Evolutionary conservation across 1,140 invertebrate species (phyloP).

Genomic region (Hycleus cichorii): DNA sequence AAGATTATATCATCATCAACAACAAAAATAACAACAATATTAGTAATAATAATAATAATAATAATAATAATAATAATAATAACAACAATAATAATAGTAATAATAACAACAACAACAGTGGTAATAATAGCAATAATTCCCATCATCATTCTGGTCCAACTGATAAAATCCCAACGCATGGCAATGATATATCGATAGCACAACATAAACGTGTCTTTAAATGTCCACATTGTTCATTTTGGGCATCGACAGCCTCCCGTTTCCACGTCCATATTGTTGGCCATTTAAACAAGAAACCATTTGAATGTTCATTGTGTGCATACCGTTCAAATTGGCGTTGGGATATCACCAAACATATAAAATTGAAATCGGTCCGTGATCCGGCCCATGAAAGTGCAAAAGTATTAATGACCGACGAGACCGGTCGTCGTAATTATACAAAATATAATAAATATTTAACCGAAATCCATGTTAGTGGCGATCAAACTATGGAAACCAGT

Average conservation of each 20-base stretch:
- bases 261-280: constrained; percentile 91
- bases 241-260: constrained; percentile 82
- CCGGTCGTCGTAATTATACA: constrained; percentile 81
- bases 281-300: constrained; percentile 87
- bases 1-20: constrained; percentile 10
- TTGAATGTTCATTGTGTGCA: constrained; percentile 88
- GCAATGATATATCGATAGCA: constrained; percentile 39
- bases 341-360: constrained; percentile 94
- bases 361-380: constrained; percentile 77
- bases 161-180: constrained; percentile 40
- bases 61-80: constrained; percentile 16
- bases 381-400: constrained; percentile 66
- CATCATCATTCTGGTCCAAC: constrained; percentile 18
- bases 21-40: not conserved
- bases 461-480: constrained; percentile 49
- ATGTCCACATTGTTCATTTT: constrained; percentile 84
- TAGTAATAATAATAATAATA: not conserved
- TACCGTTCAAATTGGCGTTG: constrained; percentile 92
- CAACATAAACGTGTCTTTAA: constrained; percentile 61
- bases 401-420: constrained; percentile 85
- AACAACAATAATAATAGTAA: constrained; percentile 28
- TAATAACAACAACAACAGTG: constrained; percentile 21
- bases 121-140: not conserved
- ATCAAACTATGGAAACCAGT: constrained; percentile 35
- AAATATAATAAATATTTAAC: constrained; percentile 86